Evolutionary conservation across 2,113 vertebrate genomes (phyloP), one percentile per base, ranked within the genome.

Genomic region (Camelus bactrianus): DNA sequence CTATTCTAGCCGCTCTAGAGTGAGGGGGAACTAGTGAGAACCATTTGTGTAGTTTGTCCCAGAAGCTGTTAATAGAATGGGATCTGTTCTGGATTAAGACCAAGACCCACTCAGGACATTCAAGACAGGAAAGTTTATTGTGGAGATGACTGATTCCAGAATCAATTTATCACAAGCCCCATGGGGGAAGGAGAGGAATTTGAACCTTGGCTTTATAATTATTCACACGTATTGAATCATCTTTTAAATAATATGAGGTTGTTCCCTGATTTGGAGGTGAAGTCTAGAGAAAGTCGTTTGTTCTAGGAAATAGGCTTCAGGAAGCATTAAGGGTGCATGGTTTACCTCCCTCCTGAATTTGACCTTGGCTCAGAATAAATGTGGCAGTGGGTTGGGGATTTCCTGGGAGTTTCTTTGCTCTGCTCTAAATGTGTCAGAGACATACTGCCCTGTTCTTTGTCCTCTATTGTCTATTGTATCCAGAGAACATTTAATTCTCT

Each of bases 381-480:
- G n/a, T 89, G 83, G 30, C 52, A 85, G 46, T 48, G 30, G 52
- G 52, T 35, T 91, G 77, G 48, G 82, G 83, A 92, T 89, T 96
- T 95, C 91, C 91, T 95, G 91, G 46, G 82, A 76, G 56, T 93
- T 73, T 93, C 82, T 96, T 69, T 70, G 58, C 58, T 32, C 6
- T 80, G 87, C 46, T 84, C 35, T 80, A 72, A 73, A 84, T 82
- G 73, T 58, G 56, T 90, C 81, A 56, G 77, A 85, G 65, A 70
- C 1, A 1, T 30, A 38, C 20, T 91, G 30, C 30, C 52, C 81
- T 79, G 48, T 22, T 48, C 42, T 91, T 77, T 95, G 79, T 77
- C 67, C 19, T 91, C 65, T 46, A 12, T 48, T 92, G 56, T 96
- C 52, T 70, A 10, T 89, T 93, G 38, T 93, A 22, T 56, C 46